Conservation (phyloP, 2,888 invertebrate genomes). For the Exocentrus adspersus region DNA sequence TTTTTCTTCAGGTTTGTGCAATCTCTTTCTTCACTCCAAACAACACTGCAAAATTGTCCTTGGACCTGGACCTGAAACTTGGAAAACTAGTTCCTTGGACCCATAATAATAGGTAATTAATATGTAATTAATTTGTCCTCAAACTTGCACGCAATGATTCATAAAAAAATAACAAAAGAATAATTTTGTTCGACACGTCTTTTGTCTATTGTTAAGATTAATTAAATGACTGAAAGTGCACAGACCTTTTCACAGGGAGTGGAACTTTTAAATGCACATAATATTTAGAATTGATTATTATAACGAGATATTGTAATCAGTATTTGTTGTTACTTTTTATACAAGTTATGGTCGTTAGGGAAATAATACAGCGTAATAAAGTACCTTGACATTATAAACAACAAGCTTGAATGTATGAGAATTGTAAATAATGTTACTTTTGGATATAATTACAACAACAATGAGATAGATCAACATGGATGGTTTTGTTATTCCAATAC, state of each 20-base stretch:
- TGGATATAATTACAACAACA: neutral
- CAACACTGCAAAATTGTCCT: too few species aligned
- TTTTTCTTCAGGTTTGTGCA: too few species aligned
- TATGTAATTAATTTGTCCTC: constrained; percentile 4
- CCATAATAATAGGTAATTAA: neutral
- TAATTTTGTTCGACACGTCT: constrained; percentile 4
- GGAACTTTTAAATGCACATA: neutral
- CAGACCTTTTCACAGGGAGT: constrained; percentile 9
- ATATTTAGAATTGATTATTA: too few species aligned
- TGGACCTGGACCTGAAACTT: neutral
- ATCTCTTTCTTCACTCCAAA: too few species aligned
- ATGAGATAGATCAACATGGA: too few species aligned
- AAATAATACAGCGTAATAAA: too few species aligned
- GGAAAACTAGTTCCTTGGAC: neutral
- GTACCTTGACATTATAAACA: neutral
- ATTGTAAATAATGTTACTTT: neutral
- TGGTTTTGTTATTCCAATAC: too few species aligned
- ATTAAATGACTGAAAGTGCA: constrained; percentile 10
- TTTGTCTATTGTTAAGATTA: constrained; percentile 18
- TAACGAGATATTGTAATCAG: constrained; percentile 1
- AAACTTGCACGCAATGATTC: constrained; percentile 8
- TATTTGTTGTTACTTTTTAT: constrained; percentile 1
- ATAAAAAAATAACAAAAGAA: constrained; percentile 15
- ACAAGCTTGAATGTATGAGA: neutral
- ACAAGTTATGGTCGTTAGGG: neutral